Percentiles rank a stretch among this genome's conserved stretches.
Evolutionary conservation across 2,888 invertebrate species (phyloP).

Genomic region (Nineta flava): DNA sequence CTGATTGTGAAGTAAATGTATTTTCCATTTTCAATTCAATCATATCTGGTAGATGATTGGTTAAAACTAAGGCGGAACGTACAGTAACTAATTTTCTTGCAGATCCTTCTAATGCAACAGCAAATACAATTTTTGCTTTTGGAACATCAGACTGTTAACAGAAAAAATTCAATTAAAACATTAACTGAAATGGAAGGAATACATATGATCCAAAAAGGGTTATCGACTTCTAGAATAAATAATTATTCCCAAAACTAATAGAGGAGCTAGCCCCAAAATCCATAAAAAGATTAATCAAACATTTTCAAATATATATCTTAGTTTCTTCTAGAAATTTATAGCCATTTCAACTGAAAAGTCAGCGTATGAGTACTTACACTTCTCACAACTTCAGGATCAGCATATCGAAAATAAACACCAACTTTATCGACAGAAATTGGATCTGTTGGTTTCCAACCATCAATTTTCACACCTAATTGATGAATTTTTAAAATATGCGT

Average conservation of each 20-base stretch:
- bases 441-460: constrained; percentile 74
- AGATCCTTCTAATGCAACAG: constrained; percentile 81
- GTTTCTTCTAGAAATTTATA: too few relatives aligned
- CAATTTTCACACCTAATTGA: constrained; percentile 76
- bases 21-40: constrained; percentile 56
- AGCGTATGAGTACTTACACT: constrained; percentile 15
- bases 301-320: too few relatives aligned
- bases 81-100: constrained; percentile 88
- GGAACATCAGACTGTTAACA: neutral
- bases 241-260: too few relatives aligned
- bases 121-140: constrained; percentile 69
- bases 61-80: constrained; percentile 71
- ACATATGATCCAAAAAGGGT: too few relatives aligned
- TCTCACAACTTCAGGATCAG: constrained; percentile 27
- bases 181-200: neutral
- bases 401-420: constrained; percentile 79
- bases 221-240: too few relatives aligned
- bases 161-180: neutral
- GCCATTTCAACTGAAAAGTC: too few relatives aligned
- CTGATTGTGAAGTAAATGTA: neutral
- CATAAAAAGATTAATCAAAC: too few relatives aligned
- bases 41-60: constrained; percentile 57
- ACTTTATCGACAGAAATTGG: constrained; percentile 93
- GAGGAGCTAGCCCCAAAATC: too few relatives aligned
- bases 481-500: constrained; percentile 66